Evolutionary conservation across 2,113 vertebrate species (phyloP).

Genomic region (Rostratula benghalensis): DNA sequence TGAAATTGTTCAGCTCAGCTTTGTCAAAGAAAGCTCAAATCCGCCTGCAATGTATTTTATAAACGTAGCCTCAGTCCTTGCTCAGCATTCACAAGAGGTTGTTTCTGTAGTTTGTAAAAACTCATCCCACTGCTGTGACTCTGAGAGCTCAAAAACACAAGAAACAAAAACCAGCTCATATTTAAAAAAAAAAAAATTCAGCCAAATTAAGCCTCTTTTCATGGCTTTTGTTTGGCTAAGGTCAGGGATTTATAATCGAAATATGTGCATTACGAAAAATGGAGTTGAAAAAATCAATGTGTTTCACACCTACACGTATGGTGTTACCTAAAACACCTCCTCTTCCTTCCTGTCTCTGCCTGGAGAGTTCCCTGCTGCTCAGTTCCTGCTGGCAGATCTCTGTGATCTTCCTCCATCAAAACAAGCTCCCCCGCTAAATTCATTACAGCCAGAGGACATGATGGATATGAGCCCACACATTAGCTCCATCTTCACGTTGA

Average conservation of each 20-base stretch:
- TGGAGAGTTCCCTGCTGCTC: slow-evolving; percentile 53
- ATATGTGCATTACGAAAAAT: background rate
- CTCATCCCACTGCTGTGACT: background rate
- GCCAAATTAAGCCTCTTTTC: background rate
- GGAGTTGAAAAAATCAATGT: background rate
- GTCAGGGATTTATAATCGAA: background rate
- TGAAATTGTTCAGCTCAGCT: background rate
- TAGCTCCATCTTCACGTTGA: background rate
- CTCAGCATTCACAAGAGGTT: background rate
- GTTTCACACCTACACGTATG: slow-evolving; percentile 8
- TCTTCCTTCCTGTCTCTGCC: slow-evolving; percentile 57
- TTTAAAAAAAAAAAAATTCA: background rate
- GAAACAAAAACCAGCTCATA: background rate
- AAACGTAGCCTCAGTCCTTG: background rate
- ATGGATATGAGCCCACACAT: slow-evolving; percentile 40
- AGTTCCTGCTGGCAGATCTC: slow-evolving; percentile 34
- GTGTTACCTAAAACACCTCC: slow-evolving; percentile 58
- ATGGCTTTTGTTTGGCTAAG: slow-evolving; percentile 8
- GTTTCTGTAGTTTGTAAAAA: background rate
- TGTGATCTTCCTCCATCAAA: slow-evolving; percentile 59
- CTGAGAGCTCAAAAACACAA: background rate
- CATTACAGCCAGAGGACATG: background rate
- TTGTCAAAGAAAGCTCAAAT: background rate
- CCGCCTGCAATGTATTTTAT: background rate
- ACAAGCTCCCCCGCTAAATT: slow-evolving; percentile 33